A percentile compares a stretch with the other conserved stretches of the same genome.
These are phyloP conservation scores for Sebastiscus albofasciatus DNA, from an alignment of 2,797 vertebrate genomes.

Conservation along the genomic window DNA sequence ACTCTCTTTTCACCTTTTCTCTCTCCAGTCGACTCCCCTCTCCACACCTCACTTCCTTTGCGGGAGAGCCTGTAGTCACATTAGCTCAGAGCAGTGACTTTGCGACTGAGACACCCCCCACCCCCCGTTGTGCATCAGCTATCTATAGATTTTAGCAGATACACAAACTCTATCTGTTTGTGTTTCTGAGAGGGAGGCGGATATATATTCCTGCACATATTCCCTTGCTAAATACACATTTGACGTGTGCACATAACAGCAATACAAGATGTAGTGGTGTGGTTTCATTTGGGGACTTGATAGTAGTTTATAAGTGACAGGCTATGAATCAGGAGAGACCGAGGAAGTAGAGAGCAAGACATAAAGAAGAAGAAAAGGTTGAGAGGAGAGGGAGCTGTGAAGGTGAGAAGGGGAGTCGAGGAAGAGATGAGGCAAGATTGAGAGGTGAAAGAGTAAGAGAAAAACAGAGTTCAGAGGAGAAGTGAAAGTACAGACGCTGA, in stretches of 20 bases:
- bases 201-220: conserved; percentile 15
- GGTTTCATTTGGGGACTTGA: conserved; percentile 30
- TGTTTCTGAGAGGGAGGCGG: conserved; percentile 18
- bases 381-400: conserved; percentile 1
- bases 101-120: conserved; percentile 46
- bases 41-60: conserved; percentile 22
- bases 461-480: background rate
- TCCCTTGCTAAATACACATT: conserved; percentile 19
- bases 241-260: conserved; percentile 24
- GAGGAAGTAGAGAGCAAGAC: background rate
- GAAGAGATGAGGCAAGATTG: background rate
- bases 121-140: conserved; percentile 30
- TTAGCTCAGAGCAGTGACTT: conserved; percentile 46
- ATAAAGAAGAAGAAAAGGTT: background rate
- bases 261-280: conserved; percentile 6
- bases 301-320: conserved; percentile 56
- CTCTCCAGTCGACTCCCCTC: background rate
- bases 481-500: background rate
- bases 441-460: background rate
- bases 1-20: conserved; percentile 27
- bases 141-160: conserved; percentile 60
- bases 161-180: conserved; percentile 38
- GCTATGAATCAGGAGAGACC: conserved; percentile 15
- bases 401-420: conserved; percentile 7
- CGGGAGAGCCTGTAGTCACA: conserved; percentile 53